Percentiles rank a stretch among this genome's conserved stretches.
phyloP scores from a whole-genome alignment of 2,113 vertebrate genomes.

The Lophotis ruficrista region DNA sequence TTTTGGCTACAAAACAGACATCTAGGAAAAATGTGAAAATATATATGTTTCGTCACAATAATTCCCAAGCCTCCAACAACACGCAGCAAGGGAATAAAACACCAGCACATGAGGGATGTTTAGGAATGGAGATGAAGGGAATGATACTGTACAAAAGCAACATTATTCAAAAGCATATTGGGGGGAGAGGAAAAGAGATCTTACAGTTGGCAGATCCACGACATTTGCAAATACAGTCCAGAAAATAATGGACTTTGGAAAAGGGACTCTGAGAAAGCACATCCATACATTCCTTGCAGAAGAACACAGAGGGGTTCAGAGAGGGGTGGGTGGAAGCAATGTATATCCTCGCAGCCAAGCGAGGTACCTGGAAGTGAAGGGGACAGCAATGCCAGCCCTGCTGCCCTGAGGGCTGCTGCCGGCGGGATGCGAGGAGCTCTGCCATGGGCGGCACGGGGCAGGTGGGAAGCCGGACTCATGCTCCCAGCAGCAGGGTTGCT shows the following conservation, averaged over 20 bases:
- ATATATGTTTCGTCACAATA: not conserved
- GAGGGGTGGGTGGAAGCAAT: accelerated
- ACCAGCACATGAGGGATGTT: not conserved
- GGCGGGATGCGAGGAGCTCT: accelerated
- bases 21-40: not conserved
- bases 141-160: not conserved
- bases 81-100: not conserved
- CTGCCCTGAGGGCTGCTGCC: not conserved
- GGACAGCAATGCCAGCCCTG: accelerated
- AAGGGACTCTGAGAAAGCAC: not conserved
- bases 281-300: accelerated
- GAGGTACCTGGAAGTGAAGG: not conserved
- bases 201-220: not conserved
- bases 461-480: not conserved
- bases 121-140: not conserved
- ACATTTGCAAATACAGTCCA: not conserved
- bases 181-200: not conserved
- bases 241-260: not conserved
- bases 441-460: not conserved
- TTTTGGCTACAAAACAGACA: not conserved
- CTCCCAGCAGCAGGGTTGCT: not conserved
- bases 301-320: not conserved
- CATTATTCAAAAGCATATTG: not conserved
- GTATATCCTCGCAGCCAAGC: accelerated
- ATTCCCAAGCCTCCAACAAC: not conserved